Evolutionary conservation across 1,140 invertebrate species (phyloP).

Genomic region (Helicoverpa zea): DNA sequence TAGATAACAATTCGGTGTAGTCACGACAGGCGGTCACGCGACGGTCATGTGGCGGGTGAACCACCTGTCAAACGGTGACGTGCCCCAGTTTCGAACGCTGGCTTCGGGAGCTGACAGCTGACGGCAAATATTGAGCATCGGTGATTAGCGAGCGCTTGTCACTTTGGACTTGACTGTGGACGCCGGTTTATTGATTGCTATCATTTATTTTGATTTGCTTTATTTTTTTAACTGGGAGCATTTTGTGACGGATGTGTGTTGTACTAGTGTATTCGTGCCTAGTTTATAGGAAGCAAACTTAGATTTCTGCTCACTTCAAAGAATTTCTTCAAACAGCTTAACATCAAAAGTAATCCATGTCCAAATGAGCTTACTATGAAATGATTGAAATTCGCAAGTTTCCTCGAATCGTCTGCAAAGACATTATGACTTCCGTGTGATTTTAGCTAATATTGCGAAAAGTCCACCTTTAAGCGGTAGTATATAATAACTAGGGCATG

Average conservation of each 20-base stretch:
- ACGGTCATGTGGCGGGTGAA: constrained; percentile 25
- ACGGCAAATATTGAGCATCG: constrained; percentile 37
- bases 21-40: constrained; percentile 51
- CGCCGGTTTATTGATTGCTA: background rate
- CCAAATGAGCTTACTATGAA: constrained; percentile 26
- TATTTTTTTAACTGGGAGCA: no score
- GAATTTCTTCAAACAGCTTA: constrained; percentile 11
- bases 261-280: no score
- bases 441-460: background rate
- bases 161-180: constrained; percentile 3
- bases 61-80: constrained; percentile 21
- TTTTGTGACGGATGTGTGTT: no score
- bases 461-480: background rate
- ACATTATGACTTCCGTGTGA: constrained; percentile 24
- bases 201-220: background rate
- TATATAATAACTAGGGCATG: background rate
- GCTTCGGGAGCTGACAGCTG: constrained; percentile 31
- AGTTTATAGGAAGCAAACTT: no score
- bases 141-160: constrained; percentile 18
- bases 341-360: constrained; percentile 22
- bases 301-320: background rate
- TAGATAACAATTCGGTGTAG: constrained; percentile 66
- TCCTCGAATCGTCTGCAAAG: constrained; percentile 3
- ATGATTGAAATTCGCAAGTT: constrained; percentile 19
- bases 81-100: constrained; percentile 16